These are phyloP conservation scores for Caloenas nicobarica DNA, from an alignment of 2,113 vertebrate species.

Conservation along the genomic window DNA sequence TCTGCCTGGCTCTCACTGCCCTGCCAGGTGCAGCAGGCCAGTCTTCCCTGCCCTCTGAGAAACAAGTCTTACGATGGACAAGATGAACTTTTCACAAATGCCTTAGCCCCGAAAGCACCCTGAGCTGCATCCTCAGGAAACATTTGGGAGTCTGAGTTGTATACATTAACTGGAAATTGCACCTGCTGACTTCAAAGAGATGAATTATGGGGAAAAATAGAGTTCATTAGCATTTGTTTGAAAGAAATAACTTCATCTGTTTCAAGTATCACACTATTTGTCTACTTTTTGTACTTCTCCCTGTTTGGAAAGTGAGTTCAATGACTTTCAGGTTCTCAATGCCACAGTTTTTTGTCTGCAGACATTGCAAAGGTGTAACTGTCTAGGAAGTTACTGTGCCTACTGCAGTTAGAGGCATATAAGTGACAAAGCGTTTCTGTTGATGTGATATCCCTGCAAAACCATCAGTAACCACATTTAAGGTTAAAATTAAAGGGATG, in stretches of 20 bases:
- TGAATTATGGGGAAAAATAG: background rate
- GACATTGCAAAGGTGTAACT: background rate
- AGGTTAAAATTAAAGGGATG: background rate
- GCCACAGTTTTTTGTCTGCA: background rate
- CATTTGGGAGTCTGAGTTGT: background rate
- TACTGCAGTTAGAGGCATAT: background rate
- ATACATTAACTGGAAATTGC: background rate
- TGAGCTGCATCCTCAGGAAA: background rate
- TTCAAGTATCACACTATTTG: background rate
- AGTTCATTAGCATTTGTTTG: background rate
- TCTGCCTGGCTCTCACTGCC: background rate
- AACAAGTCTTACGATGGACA: background rate
- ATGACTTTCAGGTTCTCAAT: background rate
- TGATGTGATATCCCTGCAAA: background rate
- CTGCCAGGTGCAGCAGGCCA: rapidly evolving
- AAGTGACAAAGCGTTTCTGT: background rate
- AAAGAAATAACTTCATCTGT: background rate
- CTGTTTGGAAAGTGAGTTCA: background rate
- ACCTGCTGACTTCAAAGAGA: background rate
- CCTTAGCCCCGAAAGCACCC: background rate
- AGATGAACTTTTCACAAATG: background rate
- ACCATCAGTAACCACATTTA: background rate
- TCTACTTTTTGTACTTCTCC: background rate
- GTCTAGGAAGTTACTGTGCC: background rate
- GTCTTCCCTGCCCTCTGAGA: background rate